Evolutionary conservation across 2,888 invertebrate species (phyloP), one percentile per base, ranked within the genome.

Genomic region (Notodromas monacha): DNA sequence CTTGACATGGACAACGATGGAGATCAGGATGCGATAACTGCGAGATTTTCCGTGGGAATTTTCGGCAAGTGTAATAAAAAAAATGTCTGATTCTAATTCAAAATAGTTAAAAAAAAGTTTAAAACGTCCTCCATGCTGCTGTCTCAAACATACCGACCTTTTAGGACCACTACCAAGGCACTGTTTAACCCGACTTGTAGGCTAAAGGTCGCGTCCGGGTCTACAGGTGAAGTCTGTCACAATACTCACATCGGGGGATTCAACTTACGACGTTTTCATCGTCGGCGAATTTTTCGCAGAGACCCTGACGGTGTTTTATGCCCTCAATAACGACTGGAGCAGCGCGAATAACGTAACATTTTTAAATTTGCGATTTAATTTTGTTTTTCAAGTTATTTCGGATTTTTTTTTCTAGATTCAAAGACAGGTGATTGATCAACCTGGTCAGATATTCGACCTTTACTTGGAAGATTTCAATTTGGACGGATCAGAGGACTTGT

Each of bases 1-100:
- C 40, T 39, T 33, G 43, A 43, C 30, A 40, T 42, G 37, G 41
- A 43, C 28, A 30, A 30, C 5, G 43, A 43, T 31, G 42, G 42
- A 2, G 39, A 40, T 30, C 30, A 41, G 15, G 43, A 43, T 28
- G 42, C 40, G 11, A 32, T 43, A 12, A 40, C 42, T 3, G 39
- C 40, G 3, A 33, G 39, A 8, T 39, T 38, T 33, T 34, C 36
- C 16, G 31, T 30, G n/a, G 11, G 15, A n/a, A n/a, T 13, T n/a
- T 21, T 21, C 21, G 21, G 21, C n/a, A 21, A 21, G 8, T 6
- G n/a, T n/a, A 6, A n/a, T 6, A 21, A n/a, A 21, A 21, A 21
- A 21, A 21, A 21, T n/a, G n/a, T n/a, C n/a, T n/a, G n/a, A n/a
- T n/a, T n/a, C n/a, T n/a, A n/a, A n/a, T n/a, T n/a, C n/a, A n/a